A percentile compares a stretch with the other conserved stretches of the same genome.
Conservation (phyloP, 2,888 invertebrate genomes). For the Orgyia antiqua region DNA sequence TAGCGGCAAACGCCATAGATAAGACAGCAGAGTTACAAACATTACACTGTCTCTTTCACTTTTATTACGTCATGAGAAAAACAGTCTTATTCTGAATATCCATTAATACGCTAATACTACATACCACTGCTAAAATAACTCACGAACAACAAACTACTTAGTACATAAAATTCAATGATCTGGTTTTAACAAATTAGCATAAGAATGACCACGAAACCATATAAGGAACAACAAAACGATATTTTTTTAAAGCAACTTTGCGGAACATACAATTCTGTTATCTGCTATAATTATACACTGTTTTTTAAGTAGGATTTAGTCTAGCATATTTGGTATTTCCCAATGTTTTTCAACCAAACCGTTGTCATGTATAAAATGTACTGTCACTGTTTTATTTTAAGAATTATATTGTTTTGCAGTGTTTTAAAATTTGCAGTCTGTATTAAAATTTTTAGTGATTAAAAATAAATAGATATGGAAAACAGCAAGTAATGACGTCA, state of each 20-base stretch:
- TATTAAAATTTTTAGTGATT: too few relatives aligned
- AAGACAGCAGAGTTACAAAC: too few relatives aligned
- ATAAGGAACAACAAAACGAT: slow-evolving; percentile 11
- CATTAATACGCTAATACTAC: too few relatives aligned
- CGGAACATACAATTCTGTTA: slow-evolving; percentile 10
- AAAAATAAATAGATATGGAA: too few relatives aligned
- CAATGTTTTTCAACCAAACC: slow-evolving; percentile 26
- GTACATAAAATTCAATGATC: background rate
- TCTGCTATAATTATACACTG: slow-evolving; percentile 15
- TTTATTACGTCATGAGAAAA: too few relatives aligned
- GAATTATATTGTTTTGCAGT: slow-evolving; percentile 9
- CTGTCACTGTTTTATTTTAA: slow-evolving; percentile 12
- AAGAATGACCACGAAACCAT: slow-evolving; percentile 4
- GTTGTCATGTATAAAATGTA: slow-evolving; percentile 29
- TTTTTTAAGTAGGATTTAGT: slow-evolving; percentile 8
- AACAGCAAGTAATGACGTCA: too few relatives aligned
- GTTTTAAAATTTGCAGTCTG: too few relatives aligned
- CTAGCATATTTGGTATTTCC: slow-evolving; percentile 28
- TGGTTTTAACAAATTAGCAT: background rate
- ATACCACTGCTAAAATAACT: too few relatives aligned
- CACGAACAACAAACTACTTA: background rate
- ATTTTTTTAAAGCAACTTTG: slow-evolving; percentile 8
- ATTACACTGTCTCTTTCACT: too few relatives aligned
- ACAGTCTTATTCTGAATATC: too few relatives aligned
- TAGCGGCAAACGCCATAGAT: too few relatives aligned